Evolutionary conservation across 2,113 vertebrate species (phyloP).

Genomic region (western clawed frog (Xenopus tropicalis)): UCB_Xtro_10.0 CM004448.2:92830001-92830500

Average conservation of each 20-base stretch:
- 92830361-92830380: conserved; percentile 37
- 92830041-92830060: no score
- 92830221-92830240: conserved; percentile 4
- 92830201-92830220: conserved; percentile 34
- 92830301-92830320: not conserved
- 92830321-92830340: not conserved
- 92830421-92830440: no score
- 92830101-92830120: not conserved
- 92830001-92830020: no score
- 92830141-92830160: conserved; percentile 11
- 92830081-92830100: conserved; percentile 33
- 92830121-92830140: not conserved
- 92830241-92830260: not conserved
- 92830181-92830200: conserved; percentile 37
- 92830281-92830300: conserved; percentile 29
- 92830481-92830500: no score
- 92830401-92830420: no score
- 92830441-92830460: no score
- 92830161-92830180: not conserved
- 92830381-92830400: conserved; percentile 39
- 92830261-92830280: conserved; percentile 2
- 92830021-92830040: no score
- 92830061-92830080: no score
- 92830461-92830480: no score
- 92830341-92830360: conserved; percentile 5